Evolutionary conservation across 2,113 vertebrate genomes (phyloP), one percentile per base, ranked within the genome.

Genomic region (Heterochromis multidens): DNA sequence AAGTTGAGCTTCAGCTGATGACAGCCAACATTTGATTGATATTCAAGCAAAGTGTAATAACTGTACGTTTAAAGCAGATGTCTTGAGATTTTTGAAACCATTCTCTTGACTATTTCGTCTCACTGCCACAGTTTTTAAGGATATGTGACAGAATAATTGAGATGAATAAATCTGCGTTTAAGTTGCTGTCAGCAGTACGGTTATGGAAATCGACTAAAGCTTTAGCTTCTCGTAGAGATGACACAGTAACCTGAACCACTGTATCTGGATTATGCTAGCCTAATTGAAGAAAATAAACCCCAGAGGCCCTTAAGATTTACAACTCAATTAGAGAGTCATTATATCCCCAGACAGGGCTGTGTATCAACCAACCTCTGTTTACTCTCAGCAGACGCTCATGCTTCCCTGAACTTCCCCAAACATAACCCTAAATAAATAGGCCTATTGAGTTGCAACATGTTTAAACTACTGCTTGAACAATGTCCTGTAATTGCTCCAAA

Each of bases 101-200:
- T 52, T 74, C 59, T 81, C 31, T 27, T 9, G 33, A 65, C 21
- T 27, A 13, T 61, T 25, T 37, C 14, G 1, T 35, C 31, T 77
- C 46, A 12, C 52, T 63, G 84, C 33, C 27, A 2, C 46, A 19
- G 17, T 40, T 80, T 81, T 57, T 49, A 40, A 83, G 46, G 25
- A 43, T 58, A 72, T 74, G 67, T 87, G 87, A 94, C 90, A 85
- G 89, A 80, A 37, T 90, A 91, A 91, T 87, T 80, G 80, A 27
- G 25, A 60, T 70, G 29, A 82, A 89, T 87, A 89, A 86, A 89
- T 91, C 80, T 67, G 1, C 12, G 21, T 63, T 37, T 61, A 46
- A 57, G 62, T 29, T 49, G 59, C 79, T 89, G 88, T 90, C 88
- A 83, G 78, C 21, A 27, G 31, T 21, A 29, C 6, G 23, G 25